Conservation (phyloP, 2,888 invertebrate species). For the Cybosia mesomella region DNA sequence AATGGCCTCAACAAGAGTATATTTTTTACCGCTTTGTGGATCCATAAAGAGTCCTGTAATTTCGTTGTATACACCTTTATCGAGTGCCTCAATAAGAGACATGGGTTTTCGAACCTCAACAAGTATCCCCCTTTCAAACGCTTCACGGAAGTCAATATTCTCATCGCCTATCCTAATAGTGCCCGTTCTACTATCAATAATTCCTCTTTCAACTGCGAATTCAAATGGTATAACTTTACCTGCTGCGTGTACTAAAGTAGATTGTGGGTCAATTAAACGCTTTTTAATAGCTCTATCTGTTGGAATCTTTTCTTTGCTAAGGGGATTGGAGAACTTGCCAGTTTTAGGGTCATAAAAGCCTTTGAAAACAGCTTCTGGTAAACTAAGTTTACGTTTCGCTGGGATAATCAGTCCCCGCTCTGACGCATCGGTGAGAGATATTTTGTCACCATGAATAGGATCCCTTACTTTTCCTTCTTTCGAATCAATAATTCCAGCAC, state of each 20-base stretch:
- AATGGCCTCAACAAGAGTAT: constrained; percentile 94
- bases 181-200: constrained; percentile 92
- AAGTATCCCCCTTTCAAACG: constrained; percentile 93
- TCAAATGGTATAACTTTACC: constrained; percentile 94
- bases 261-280: constrained; percentile 94
- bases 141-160: constrained; percentile 93
- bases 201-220: constrained; percentile 92
- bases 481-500: constrained; percentile 92
- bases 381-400: constrained; percentile 93
- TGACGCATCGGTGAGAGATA: constrained; percentile 94
- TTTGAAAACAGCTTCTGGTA: constrained; percentile 96
- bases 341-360: constrained; percentile 95
- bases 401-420: constrained; percentile 94
- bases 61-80: constrained; percentile 93
- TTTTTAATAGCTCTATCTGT: constrained; percentile 94
- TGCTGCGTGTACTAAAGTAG: constrained; percentile 94
- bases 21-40: constrained; percentile 91
- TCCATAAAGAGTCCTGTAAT: constrained; percentile 94
- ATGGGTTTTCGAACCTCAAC: constrained; percentile 94
- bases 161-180: constrained; percentile 88
- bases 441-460: constrained; percentile 90
- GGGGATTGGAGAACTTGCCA: constrained; percentile 93
- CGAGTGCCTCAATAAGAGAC: constrained; percentile 93
- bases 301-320: constrained; percentile 92
- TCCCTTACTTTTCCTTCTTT: constrained; percentile 93